Conservation (phyloP, 2,113 vertebrate species). For the Chauna torquata region DNA sequence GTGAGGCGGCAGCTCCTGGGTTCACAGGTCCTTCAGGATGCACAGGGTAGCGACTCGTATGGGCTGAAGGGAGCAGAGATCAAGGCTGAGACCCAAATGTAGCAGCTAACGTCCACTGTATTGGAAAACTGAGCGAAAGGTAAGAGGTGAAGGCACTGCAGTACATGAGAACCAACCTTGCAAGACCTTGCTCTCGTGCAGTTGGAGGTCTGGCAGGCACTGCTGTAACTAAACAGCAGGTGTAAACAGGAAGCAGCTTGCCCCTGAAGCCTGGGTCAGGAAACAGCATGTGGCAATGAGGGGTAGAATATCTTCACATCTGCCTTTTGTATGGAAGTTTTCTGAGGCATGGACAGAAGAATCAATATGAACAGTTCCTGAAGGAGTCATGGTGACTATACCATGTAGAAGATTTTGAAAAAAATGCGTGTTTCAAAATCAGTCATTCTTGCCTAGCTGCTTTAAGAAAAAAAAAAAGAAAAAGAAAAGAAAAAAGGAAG, state of each 20-base stretch:
- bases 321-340: background rate
- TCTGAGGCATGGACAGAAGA: background rate
- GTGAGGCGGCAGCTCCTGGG: background rate
- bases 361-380: background rate
- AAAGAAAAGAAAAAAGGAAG: too few species aligned
- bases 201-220: background rate
- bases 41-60: accelerated
- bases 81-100: background rate
- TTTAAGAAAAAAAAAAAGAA: background rate
- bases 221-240: background rate
- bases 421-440: background rate
- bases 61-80: background rate
- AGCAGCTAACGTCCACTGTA: background rate
- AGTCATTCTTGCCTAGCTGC: background rate
- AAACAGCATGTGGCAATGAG: background rate
- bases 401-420: too few species aligned
- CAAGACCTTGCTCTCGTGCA: background rate
- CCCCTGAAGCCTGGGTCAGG: background rate
- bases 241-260: background rate
- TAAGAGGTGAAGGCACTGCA: background rate
- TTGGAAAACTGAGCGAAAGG: background rate
- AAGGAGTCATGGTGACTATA: background rate
- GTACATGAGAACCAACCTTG: background rate
- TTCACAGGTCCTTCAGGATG: background rate
- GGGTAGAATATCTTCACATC: background rate